Evolutionary conservation across 1,140 invertebrate species (phyloP), one percentile per base, ranked within the genome.

Genomic region (Anthonomus grandis): DNA sequence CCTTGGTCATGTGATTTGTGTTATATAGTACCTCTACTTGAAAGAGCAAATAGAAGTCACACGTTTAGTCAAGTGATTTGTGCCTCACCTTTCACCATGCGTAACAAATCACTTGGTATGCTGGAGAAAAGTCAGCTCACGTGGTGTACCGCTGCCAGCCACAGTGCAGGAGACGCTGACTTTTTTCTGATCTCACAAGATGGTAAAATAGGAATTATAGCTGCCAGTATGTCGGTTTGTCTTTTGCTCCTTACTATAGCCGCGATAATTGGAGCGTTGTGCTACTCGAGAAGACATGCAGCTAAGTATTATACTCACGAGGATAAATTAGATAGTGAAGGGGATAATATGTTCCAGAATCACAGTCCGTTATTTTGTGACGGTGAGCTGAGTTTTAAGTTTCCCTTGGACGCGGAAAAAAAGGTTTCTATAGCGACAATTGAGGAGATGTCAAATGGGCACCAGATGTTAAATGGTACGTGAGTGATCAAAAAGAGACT

Each of bases 261-360:
- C 0, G 76, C 74, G 0, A 70, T 81, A 6, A 69, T 80, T 0
- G 78, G 72, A 0, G 78, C 75, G 0, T 65, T 83, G 9, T 79
- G 78, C 47, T 83, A 81, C 65, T 82, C 83, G 19, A 73, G 78
- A 34, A 76, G 83, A 13, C 83, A 86, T 57, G 79, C 84, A 0
- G 85, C 84, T 8, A 81, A 81, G 25, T 89, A 88, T 67, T 87
- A 88, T 69, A 87, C 86, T 0, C 80, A 86, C 66, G 86, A 87
- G 69, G 83, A 85, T 60, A 83, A 85, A 61, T 67, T 81, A 10
- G 48, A 64, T 1, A 49, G 62, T 68, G 72, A 75, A 54, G 68
- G 68, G 1, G 79, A 80, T 53, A 75, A 75, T 13, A 76, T 78
- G 36, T 77, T 78, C 44, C 78, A 80, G 4, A 78, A 76, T 51